These are phyloP conservation scores for Boloria selene DNA, from an alignment of 2,888 invertebrate genomes.

Conservation along the genomic window DNA sequence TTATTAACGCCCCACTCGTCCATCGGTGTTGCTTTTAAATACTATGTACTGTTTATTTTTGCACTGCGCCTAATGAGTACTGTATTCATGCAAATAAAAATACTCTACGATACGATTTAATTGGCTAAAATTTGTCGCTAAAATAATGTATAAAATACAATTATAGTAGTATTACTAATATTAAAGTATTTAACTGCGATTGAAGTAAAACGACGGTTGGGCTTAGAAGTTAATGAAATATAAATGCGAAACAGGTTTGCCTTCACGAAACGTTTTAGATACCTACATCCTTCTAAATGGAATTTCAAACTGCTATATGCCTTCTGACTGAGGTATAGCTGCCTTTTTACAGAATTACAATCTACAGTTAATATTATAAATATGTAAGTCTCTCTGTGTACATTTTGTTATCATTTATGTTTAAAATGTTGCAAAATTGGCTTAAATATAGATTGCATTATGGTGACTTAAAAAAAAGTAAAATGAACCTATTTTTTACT, in stretches of 20 bases:
- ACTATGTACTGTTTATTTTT: constrained; percentile 28
- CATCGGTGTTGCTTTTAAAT: constrained; percentile 43
- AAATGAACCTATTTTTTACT: background rate
- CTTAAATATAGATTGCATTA: no score
- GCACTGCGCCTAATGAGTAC: constrained; percentile 31
- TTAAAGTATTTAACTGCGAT: background rate
- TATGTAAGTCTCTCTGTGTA: background rate
- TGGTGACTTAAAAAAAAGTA: no score
- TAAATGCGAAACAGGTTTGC: constrained; percentile 55
- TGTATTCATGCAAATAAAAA: constrained; percentile 24
- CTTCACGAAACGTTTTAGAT: constrained; percentile 44
- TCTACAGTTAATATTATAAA: background rate
- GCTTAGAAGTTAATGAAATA: constrained; percentile 16
- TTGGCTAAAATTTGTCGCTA: constrained; percentile 14
- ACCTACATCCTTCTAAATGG: constrained; percentile 27
- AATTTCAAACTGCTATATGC: constrained; percentile 22
- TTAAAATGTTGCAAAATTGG: no score
- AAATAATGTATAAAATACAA: background rate
- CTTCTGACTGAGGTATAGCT: background rate
- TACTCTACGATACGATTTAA: constrained; percentile 24
- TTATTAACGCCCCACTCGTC: constrained; percentile 46
- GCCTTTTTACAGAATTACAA: no score
- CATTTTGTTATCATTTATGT: no score
- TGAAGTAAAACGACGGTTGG: constrained; percentile 6
- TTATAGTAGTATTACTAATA: constrained; percentile 3